A percentile compares a stretch with the other conserved stretches of the same genome.
Evolutionary conservation across 2,888 invertebrate species (phyloP).

Genomic region (Camptogramma bilineatum): DNA sequence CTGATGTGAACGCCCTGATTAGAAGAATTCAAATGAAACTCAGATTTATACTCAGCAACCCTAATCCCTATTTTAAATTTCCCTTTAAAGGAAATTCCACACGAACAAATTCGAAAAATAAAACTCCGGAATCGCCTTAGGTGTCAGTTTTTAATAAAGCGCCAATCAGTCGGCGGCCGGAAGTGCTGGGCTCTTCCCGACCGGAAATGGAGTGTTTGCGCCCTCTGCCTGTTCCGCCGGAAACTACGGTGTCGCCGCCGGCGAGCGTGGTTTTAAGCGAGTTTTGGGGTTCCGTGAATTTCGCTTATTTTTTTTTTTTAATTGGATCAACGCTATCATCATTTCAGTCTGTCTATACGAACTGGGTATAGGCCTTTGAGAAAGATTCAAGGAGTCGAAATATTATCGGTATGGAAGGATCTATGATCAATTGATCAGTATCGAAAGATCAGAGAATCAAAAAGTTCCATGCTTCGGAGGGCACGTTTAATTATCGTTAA

Average conservation of each 20-base stretch:
- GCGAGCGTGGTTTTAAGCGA: slow-evolving; percentile 45
- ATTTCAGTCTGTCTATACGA: not conserved
- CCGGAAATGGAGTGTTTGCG: slow-evolving; percentile 82
- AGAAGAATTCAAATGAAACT: no score
- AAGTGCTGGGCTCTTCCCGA: slow-evolving; percentile 73
- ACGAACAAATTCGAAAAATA: slow-evolving; percentile 20
- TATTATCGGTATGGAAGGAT: no score
- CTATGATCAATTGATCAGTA: no score
- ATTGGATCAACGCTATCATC: not conserved
- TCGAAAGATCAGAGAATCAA: no score
- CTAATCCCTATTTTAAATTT: not conserved
- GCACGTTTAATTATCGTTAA: no score
- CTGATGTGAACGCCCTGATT: no score
- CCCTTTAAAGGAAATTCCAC: not conserved
- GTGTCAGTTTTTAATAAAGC: slow-evolving; percentile 84
- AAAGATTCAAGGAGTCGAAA: no score
- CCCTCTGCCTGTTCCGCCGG: slow-evolving; percentile 69
- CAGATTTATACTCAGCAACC: no score
- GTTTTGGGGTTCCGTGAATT: slow-evolving; percentile 31
- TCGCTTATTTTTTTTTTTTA: not conserved
- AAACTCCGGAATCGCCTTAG: slow-evolving; percentile 67
- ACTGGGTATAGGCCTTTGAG: no score
- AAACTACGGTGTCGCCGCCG: slow-evolving; percentile 66
- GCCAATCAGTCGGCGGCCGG: slow-evolving; percentile 81
- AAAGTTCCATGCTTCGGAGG: no score